Conservation (phyloP, 2,797 vertebrate species). For the Aselliscus stoliczkanus region DNA sequence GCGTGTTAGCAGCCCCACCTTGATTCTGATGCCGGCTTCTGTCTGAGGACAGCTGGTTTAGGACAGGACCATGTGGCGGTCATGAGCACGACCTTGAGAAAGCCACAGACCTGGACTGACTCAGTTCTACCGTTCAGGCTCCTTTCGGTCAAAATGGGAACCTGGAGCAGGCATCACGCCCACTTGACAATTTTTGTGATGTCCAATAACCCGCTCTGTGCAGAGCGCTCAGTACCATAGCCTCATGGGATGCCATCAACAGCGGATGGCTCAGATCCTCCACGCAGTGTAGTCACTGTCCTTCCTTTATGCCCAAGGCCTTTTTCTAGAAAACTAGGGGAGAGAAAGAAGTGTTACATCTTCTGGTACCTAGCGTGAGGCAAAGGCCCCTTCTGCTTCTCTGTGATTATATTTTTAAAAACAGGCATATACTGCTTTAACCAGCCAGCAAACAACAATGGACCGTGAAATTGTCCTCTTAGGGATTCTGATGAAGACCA, state of each 20-base stretch:
- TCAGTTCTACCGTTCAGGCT: neutral
- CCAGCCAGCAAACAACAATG: neutral
- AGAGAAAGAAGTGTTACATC: neutral
- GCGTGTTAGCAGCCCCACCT: accelerated
- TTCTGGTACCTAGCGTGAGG: neutral
- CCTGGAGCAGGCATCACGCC: too few relatives aligned
- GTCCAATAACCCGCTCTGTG: neutral
- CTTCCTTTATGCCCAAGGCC: neutral
- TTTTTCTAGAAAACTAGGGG: neutral
- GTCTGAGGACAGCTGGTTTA: neutral
- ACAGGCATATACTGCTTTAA: neutral
- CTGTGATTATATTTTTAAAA: neutral
- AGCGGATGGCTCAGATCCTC: too few relatives aligned
- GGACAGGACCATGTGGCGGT: accelerated
- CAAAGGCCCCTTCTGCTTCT: neutral
- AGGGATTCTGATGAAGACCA: neutral
- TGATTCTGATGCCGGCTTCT: neutral
- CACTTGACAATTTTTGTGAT: neutral
- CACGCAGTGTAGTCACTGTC: neutral
- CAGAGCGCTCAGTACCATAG: neutral
- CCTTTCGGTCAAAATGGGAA: neutral
- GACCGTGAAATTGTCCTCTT: neutral
- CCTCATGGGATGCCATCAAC: too few relatives aligned
- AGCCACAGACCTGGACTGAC: neutral
- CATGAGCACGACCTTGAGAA: neutral